Base-by-base conservation (phyloP, 2,797 vertebrate species). In the Chloroceryle amazona region DNA sequence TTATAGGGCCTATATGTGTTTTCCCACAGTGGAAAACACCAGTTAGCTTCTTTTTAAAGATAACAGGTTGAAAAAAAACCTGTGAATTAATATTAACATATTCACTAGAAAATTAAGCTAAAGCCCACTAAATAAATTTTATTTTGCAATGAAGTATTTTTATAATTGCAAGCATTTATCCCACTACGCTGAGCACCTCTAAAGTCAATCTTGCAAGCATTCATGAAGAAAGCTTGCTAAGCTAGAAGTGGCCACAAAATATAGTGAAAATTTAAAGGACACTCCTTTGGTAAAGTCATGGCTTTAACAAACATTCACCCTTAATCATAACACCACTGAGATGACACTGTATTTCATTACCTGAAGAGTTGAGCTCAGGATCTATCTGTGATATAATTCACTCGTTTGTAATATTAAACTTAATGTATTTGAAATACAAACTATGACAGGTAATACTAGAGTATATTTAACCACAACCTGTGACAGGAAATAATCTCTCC, bases 401-500 rank as follows among this genome's bases (percentile, higher is more conserved):
- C 51, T 71, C 41, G 31, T 72, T 68, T 70, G 46, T 26, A 72
- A 31, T 61, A 78, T 57, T 79, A 93, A 93, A 73, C 49, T 28
- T 61, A 88, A 78, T 33, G 25, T 52, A 63, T 61, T 70, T 80
- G 42, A 92, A 72, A 68, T 39, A 84, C 35, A 74, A 47, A 89
- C 63, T 62, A 33, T 55, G 89, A 83, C 88, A 93, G 35, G 68
- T 66, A 68, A 33, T 94, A 95, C 58, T 67, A 8, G 62, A 89
- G 20, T 65, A 67, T 71, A 61, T 65, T 93, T 92, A 95, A 94
- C 60, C 33, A 89, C 55, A 83, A 67, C 90, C 25, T 73, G 21
- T 81, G 82, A 92, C 81, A 96, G 79, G 62, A 41, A 86, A 90
- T 91, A 96, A 91, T 49, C 41, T 91, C 51, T 52, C 44, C 76